Evolutionary conservation across 2,113 vertebrate genomes (phyloP).

Genomic region (Scortum barcoo): DNA sequence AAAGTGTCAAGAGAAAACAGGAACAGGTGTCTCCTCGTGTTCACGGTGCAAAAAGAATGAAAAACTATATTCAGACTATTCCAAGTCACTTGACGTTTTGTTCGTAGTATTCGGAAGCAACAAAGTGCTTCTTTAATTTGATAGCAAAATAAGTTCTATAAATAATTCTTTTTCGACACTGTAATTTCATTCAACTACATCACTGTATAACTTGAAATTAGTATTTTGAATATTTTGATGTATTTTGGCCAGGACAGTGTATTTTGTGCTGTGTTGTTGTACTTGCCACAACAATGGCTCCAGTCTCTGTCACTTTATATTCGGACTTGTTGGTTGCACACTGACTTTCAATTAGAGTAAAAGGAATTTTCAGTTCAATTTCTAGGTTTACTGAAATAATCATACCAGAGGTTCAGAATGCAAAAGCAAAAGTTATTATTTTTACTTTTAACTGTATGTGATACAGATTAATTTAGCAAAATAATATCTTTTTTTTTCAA

Average conservation of each 20-base stretch:
- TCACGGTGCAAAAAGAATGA: neutral
- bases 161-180: neutral
- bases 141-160: neutral
- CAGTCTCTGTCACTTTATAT: neutral
- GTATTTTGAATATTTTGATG: neutral
- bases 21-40: constrained; percentile 63
- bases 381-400: neutral
- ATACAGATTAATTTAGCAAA: no score
- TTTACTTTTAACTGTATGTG: no score
- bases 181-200: neutral
- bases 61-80: neutral
- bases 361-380: neutral
- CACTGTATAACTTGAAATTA: neutral
- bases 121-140: neutral
- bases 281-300: neutral
- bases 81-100: neutral
- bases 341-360: neutral
- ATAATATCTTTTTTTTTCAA: no score
- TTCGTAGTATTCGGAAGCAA: neutral
- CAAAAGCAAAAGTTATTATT: neutral
- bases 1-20: constrained; percentile 44
- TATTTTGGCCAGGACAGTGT: neutral
- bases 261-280: neutral
- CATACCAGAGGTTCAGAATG: neutral
- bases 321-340: neutral